Conservation (phyloP, 2,113 vertebrate genomes). For the Gasterosteus aculeatus region DNA sequence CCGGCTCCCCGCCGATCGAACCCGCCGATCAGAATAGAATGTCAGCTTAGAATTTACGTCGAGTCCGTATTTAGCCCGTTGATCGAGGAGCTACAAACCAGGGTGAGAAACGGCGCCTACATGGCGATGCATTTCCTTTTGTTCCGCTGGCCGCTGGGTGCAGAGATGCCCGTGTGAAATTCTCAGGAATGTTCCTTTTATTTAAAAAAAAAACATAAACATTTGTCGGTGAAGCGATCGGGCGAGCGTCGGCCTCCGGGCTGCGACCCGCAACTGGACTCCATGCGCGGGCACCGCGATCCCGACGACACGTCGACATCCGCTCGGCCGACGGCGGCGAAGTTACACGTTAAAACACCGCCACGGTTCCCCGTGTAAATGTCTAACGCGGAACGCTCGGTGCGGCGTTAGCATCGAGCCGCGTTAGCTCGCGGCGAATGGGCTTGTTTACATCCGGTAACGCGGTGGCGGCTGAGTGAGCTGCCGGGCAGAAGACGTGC, state of each 20-base stretch:
- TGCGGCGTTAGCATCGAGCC: constrained; percentile 41
- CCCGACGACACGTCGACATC: constrained; percentile 33
- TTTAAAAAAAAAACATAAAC: not conserved
- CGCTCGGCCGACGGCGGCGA: constrained; percentile 13
- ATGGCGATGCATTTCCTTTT: constrained; percentile 80
- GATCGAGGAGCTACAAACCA: constrained; percentile 15
- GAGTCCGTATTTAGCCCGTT: not conserved
- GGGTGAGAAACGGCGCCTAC: constrained; percentile 60
- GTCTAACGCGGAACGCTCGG: constrained; percentile 10
- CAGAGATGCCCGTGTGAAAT: constrained; percentile 45
- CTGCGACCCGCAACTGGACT: constrained; percentile 12
- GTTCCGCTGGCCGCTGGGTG: constrained; percentile 70
- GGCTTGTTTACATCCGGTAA: constrained; percentile 79
- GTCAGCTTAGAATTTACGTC: not conserved
- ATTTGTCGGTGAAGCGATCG: not conserved
- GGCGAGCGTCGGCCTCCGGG: not conserved
- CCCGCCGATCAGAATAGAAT: not conserved
- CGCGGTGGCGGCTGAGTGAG: constrained; percentile 6
- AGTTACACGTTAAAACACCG: constrained; percentile 46
- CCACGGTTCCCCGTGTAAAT: constrained; percentile 37
- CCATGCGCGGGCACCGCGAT: not conserved
- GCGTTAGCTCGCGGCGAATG: constrained; percentile 32
- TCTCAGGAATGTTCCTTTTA: not conserved
- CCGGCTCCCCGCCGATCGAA: not conserved
- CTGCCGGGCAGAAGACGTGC: not conserved